A percentile compares a stretch with the other conserved stretches of the same genome.
Evolutionary conservation across 2,888 invertebrate genomes (phyloP).

Genomic region (Tipula lateralis): DNA sequence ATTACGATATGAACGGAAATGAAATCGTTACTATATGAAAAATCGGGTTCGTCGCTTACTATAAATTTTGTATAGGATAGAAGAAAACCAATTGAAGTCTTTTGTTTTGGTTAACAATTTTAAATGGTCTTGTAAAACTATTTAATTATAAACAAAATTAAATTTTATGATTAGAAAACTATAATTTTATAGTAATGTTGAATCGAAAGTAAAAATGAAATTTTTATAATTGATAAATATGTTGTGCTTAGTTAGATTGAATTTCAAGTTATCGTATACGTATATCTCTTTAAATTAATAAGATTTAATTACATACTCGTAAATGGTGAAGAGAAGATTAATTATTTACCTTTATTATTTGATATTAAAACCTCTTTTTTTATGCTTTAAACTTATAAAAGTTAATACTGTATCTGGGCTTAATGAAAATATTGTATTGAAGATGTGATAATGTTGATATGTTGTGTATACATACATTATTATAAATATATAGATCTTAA

Average conservation of each 20-base stretch:
- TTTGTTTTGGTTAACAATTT: not conserved
- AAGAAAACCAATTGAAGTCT: not conserved
- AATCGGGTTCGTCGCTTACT: not conserved
- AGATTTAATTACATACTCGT: not conserved
- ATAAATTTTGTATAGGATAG: not conserved
- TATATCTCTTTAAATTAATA: not conserved
- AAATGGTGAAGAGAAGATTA: not conserved
- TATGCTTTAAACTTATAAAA: too few species aligned
- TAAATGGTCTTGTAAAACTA: not conserved
- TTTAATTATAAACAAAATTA: not conserved
- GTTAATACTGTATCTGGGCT: too few species aligned
- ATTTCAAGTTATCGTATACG: not conserved
- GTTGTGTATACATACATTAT: too few species aligned
- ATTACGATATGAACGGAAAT: not conserved
- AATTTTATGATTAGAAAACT: not conserved
- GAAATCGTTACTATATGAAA: not conserved
- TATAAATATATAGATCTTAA: too few species aligned
- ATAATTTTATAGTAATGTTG: not conserved
- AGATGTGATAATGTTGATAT: too few species aligned
- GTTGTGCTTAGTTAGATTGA: not conserved
- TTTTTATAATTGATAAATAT: not conserved
- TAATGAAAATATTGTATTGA: too few species aligned
- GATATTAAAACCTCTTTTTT: not conserved
- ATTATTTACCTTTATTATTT: not conserved
- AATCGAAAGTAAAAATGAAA: constrained; percentile 19